Base-by-base conservation (phyloP, 2,888 invertebrate species). In the Archips xylosteana region DNA sequence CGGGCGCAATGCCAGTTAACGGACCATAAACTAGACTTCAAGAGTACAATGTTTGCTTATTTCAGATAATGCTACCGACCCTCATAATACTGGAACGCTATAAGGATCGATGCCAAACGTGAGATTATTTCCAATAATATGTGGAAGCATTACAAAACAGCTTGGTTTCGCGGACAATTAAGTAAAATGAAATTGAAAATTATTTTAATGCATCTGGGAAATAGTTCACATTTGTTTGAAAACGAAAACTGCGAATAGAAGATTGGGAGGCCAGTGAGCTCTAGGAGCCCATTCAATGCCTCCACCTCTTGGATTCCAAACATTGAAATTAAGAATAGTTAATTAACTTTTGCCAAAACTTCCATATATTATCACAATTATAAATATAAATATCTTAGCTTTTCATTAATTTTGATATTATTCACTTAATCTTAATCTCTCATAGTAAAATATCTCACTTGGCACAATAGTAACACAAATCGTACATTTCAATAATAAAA, bases 281-380 rank as follows among this genome's bases (percentile, higher is more conserved):
- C 54, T 54, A 9, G 51, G 57, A 59, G 68, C 51, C 10, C 23
- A 23, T 66, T 62, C 49, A 36, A 63, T 23, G 66, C 75, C 62
- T 57, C 23, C 23, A 23, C 62, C 45, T 85, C 85, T 86, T 89
- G 87, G 86, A 85, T 83, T 81, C 81, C 81, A 85, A 82, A 84
- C 85, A 86, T 83, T 86, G 82, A 85, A 85, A 87, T 85, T 80
- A 85, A 87, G 86, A 91, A 92, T 86, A 87, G 85, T 69, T 13
- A 51, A 83, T 84, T 83, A 60, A 83, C 85, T 87, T 90, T 91
- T 91, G 90, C 87, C 89, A 90, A 89, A 91, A 92, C 92, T 93
- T 93, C 92, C 92, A 92, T 92, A 93, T 92, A 93, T 93, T 88
- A 93, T 92, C 92, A 92, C 91, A 92, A 88, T 91, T 88, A 92